These are phyloP conservation scores for Lithobius niger DNA, from an alignment of 1,140 invertebrate species.

Conservation along the genomic window DNA sequence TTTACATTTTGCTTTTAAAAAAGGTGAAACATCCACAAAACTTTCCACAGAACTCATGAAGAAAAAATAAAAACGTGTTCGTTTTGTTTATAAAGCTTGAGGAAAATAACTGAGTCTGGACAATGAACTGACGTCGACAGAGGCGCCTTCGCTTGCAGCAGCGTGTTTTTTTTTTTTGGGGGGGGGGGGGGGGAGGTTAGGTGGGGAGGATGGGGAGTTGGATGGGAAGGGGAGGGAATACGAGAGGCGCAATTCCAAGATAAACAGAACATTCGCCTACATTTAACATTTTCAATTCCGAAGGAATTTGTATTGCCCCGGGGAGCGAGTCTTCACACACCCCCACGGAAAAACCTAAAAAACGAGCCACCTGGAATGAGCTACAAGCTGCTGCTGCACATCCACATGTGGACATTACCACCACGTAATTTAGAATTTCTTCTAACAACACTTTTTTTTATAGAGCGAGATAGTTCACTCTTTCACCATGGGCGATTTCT, in stretches of 20 bases:
- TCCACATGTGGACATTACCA: neutral
- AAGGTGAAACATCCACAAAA: slow-evolving; percentile 3
- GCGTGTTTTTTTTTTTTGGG: neutral
- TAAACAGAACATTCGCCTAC: neutral
- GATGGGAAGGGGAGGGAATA: neutral
- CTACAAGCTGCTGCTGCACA: slow-evolving; percentile 1
- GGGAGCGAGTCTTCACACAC: neutral
- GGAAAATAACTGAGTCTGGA: neutral
- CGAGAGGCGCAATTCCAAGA: neutral
- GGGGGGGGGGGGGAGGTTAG: neutral
- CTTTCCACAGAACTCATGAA: slow-evolving; percentile 3
- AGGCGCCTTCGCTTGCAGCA: neutral
- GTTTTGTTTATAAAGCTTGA: no score
- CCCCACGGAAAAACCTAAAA: neutral
- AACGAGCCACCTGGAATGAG: neutral
- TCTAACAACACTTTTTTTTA: neutral
- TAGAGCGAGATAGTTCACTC: neutral
- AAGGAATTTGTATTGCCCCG: neutral
- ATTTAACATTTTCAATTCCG: neutral
- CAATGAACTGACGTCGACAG: neutral
- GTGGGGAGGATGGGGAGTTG: neutral
- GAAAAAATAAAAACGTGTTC: neutral
- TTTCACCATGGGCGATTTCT: slow-evolving; percentile 1
- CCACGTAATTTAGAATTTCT: slow-evolving; percentile 4
- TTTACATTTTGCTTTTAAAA: no score